Evolutionary conservation across 2,797 vertebrate species (phyloP).

Genomic region (Pseudomugil gertrudae): DNA sequence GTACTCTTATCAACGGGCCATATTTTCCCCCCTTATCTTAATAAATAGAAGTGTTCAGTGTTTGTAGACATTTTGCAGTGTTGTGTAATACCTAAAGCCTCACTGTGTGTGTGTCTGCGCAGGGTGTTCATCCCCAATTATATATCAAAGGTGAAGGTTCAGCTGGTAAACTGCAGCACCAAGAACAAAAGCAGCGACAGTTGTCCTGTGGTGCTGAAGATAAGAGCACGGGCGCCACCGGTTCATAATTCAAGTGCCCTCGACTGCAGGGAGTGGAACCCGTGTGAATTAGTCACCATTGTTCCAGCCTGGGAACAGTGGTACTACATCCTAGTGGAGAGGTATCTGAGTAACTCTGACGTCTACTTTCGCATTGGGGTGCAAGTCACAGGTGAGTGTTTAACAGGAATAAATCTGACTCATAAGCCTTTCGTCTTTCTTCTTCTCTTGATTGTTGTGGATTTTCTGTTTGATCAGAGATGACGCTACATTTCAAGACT

Average conservation of each 20-base stretch:
- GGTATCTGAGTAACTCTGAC: constrained; percentile 81
- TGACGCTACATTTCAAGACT: background rate
- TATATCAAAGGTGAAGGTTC: constrained; percentile 90
- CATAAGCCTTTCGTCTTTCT: background rate
- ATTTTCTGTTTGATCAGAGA: background rate
- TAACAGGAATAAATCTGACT: background rate
- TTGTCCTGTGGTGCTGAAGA: constrained; percentile 91
- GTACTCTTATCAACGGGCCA: too few relatives aligned
- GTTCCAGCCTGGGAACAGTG: constrained; percentile 95
- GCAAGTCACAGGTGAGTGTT: constrained; percentile 90
- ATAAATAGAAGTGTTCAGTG: background rate
- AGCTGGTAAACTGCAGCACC: constrained; percentile 88
- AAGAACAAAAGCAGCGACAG: constrained; percentile 81
- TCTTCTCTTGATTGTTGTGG: accelerated
- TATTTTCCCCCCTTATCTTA: background rate
- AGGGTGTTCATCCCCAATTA: constrained; percentile 98
- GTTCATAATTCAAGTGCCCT: constrained; percentile 93
- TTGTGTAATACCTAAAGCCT: background rate
- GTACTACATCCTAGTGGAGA: constrained; percentile 96
- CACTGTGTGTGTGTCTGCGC: constrained; percentile 38
- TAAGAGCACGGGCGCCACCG: constrained; percentile 92
- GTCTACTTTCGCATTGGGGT: constrained; percentile 92
- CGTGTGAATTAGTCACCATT: constrained; percentile 87
- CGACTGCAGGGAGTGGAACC: constrained; percentile 86
- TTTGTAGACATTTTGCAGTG: background rate